These are phyloP conservation scores for Seriola quinqueradiata DNA, from an alignment of 2,113 vertebrate species.

Conservation along the genomic window DNA sequence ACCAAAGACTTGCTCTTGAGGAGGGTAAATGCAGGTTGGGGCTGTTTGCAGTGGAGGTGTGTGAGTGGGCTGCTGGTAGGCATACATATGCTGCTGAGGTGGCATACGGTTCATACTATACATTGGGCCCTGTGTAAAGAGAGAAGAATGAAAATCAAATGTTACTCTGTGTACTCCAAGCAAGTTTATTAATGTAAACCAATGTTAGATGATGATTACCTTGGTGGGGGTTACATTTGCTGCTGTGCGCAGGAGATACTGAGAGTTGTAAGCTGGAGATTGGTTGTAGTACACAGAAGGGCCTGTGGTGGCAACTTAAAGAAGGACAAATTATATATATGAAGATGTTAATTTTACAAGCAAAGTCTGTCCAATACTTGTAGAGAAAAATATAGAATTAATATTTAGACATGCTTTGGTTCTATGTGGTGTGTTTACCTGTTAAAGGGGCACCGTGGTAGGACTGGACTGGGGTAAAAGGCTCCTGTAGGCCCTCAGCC, in stretches of 20 bases:
- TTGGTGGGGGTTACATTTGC: slow-evolving; percentile 95
- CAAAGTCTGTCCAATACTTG: background rate
- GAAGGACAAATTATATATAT: slow-evolving; percentile 46
- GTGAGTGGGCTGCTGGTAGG: slow-evolving; percentile 91
- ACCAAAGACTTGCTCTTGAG: slow-evolving; percentile 92
- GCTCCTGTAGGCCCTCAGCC: slow-evolving; percentile 88
- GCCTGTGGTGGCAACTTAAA: slow-evolving; percentile 92
- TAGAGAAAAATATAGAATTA: background rate
- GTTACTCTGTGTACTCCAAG: background rate
- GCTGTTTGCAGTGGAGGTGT: slow-evolving; percentile 93
- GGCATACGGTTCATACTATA: slow-evolving; percentile 94
- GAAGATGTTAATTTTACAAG: background rate
- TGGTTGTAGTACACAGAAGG: slow-evolving; percentile 93
- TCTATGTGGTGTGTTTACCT: slow-evolving; percentile 76
- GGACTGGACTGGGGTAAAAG: slow-evolving; percentile 89
- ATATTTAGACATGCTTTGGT: background rate
- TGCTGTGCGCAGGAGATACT: slow-evolving; percentile 94
- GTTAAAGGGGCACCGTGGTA: slow-evolving; percentile 94
- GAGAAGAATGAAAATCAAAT: background rate
- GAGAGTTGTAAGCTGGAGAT: slow-evolving; percentile 95
- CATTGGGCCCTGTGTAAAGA: slow-evolving; percentile 86
- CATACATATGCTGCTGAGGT: slow-evolving; percentile 92
- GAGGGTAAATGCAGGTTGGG: slow-evolving; percentile 91
- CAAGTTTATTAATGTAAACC: background rate
- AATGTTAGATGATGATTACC: slow-evolving; percentile 81